Evolutionary conservation across 2,797 vertebrate species (phyloP).

Genomic region (Pangasius djambal): DNA sequence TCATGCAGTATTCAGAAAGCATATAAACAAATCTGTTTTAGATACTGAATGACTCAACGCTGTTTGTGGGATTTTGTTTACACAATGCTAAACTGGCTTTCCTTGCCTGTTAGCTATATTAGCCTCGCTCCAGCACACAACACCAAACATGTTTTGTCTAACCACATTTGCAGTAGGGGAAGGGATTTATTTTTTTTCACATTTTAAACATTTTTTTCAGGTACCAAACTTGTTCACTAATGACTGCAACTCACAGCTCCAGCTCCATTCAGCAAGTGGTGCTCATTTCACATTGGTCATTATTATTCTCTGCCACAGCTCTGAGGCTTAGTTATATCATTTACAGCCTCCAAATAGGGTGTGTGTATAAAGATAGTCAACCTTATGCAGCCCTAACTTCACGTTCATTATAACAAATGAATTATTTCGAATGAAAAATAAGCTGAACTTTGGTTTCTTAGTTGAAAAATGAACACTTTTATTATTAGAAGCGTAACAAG

Average conservation of each 20-base stretch:
- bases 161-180: background rate
- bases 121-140: background rate
- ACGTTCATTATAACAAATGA: background rate
- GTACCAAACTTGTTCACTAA: background rate
- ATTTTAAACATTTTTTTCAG: background rate
- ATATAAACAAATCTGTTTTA: background rate
- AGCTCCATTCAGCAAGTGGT: background rate
- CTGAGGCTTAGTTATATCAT: background rate
- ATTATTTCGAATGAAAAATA: background rate
- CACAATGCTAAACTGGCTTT: background rate
- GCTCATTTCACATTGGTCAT: background rate
- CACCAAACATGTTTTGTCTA: background rate
- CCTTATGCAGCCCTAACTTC: background rate
- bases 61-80: background rate
- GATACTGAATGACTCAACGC: background rate
- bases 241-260: background rate
- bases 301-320: constrained; percentile 11
- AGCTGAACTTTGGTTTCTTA: background rate
- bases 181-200: no score
- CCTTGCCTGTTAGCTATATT: background rate
- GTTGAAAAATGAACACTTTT: background rate
- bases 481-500: background rate
- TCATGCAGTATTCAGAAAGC: background rate
- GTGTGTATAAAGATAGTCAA: background rate
- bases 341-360: background rate